A percentile compares a stretch with the other conserved stretches of the same genome.
These are phyloP conservation scores for Zosterops hypoxanthus DNA, from an alignment of 2,113 vertebrate species.

Conservation along the genomic window DNA sequence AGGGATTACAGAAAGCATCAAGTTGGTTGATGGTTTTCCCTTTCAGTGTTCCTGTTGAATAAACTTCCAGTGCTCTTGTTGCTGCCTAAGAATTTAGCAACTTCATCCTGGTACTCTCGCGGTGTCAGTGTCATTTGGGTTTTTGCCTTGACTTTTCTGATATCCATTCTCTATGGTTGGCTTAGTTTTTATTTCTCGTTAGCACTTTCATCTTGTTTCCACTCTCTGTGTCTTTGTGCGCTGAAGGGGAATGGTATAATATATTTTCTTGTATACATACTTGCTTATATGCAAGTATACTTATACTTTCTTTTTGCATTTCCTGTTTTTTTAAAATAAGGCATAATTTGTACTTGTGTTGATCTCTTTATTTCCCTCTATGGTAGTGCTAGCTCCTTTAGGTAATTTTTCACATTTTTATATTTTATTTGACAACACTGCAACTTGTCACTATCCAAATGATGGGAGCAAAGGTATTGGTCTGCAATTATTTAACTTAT, in stretches of 20 bases:
- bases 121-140: too few species aligned
- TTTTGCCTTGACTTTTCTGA: too few species aligned
- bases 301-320: neutral
- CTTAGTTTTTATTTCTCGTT: neutral
- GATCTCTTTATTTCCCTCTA: neutral
- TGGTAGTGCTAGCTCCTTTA: neutral
- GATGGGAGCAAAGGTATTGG: neutral
- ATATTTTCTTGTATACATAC: too few species aligned
- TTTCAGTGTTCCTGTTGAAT: too few species aligned
- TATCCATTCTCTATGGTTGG: neutral
- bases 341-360: neutral
- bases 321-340: neutral
- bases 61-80: too few species aligned
- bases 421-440: neutral
- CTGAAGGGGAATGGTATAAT: neutral
- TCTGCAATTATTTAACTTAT: neutral
- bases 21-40: neutral
- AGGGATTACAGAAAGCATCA: neutral
- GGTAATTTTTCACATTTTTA: neutral
- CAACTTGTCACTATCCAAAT: neutral
- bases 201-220: neutral
- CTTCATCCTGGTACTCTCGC: too few species aligned
- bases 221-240: neutral
- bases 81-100: too few species aligned
- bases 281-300: neutral